Evolutionary conservation across 2,113 vertebrate genomes (phyloP), one percentile per base, ranked within the genome.

Genomic region (Callipepla californica): DNA sequence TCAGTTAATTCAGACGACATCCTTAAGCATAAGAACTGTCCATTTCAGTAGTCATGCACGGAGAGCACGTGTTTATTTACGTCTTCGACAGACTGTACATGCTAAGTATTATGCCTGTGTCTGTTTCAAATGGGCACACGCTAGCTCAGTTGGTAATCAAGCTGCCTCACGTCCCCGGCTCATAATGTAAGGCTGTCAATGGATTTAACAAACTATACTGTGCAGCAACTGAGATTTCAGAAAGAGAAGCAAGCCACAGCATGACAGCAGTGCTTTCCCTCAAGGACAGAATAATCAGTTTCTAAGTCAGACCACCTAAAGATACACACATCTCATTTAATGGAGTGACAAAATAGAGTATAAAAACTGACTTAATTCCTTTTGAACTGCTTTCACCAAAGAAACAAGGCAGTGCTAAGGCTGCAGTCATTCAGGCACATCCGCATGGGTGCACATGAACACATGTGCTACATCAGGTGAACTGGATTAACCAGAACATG

Each of bases 371-470:
- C 20, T 68, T 82, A 6, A 36, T 65, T 79, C 67, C 19, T 47
- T 47, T 34, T 9, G 11, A 59, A n/a, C 28, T 65, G 1, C 14
- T 77, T 34, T 19, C 48, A 61, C 20, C 53, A 73, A 76, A 58
- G 42, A 53, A 15, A 1, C 25, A 57, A 14, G 21, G 21, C 12
- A 63, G 59, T 16, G 57, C 57, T 25, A 40, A 48, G 17, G 23
- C 0, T 50, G 59, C 63, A 18, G 40, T 8, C 44, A 18, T 13
- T 40, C 0, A 0, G 2, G 9, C 12, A 5, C 9, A 44, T 11
- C 42, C 45, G 36, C 28, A 13, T 8, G 30, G 14, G 6, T 34
- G n/a, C 15, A 34, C 28, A 10, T 9, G 14, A 8, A 34, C 21
- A 38, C 22, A 22, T 0, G 0, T 7, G 14, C 9, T 21, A 74